A percentile compares a stretch with the other conserved stretches of the same genome.
Conservation (phyloP, 2,888 invertebrate genomes). For the Steromphala cineraria region DNA sequence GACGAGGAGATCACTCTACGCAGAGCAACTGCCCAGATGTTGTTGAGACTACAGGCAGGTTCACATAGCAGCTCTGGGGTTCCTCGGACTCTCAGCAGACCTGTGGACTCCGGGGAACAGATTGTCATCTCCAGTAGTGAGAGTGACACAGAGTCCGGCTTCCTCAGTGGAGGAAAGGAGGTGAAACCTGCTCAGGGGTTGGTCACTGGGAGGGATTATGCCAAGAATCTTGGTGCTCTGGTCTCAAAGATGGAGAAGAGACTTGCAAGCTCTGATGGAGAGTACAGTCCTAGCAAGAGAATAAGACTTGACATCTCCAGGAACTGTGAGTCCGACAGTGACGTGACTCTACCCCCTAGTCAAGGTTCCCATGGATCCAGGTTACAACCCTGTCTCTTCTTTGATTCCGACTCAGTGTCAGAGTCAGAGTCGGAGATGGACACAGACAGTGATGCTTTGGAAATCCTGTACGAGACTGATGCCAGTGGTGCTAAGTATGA, state of each 20-base stretch:
- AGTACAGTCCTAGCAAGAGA: background rate
- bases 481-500: background rate
- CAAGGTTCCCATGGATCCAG: background rate
- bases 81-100: background rate
- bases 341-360: slow-evolving; percentile 10
- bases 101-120: background rate
- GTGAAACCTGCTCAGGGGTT: background rate
- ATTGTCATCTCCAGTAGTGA: background rate
- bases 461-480: slow-evolving; percentile 16
- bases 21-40: background rate
- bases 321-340: slow-evolving; percentile 18
- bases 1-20: background rate
- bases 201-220: background rate
- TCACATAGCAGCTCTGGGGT: too few species aligned
- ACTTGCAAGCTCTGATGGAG: background rate
- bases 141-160: slow-evolving; percentile 4
- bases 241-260: background rate
- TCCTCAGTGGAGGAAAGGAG: background rate
- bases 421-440: slow-evolving; percentile 2
- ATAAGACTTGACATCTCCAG: background rate
- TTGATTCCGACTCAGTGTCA: background rate
- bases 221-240: background rate
- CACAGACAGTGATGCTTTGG: background rate
- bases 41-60: background rate
- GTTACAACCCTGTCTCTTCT: background rate